Conservation (phyloP, 2,113 vertebrate species). For the Gnathonemus echidnorhynchus region DNA sequence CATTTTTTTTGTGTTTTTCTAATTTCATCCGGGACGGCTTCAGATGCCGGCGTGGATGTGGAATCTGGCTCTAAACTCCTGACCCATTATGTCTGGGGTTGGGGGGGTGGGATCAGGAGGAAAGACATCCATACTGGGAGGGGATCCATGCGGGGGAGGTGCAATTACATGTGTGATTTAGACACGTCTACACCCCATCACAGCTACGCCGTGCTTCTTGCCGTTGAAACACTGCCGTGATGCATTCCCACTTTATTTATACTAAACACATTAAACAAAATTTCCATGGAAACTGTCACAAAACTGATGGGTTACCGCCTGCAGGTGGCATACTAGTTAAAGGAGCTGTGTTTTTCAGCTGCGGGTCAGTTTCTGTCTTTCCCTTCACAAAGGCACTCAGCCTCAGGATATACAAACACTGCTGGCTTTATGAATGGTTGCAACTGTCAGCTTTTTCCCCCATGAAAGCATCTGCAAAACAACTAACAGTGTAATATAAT, state of each 20-base stretch:
- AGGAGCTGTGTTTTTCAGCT: not conserved
- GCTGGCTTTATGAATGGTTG: conserved; percentile 2
- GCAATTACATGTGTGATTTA: not conserved
- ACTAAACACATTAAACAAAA: not conserved
- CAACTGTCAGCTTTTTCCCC: not conserved
- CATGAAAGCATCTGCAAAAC: conserved; percentile 2
- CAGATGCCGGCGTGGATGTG: not conserved
- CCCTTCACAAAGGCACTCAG: not conserved
- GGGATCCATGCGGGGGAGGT: not conserved
- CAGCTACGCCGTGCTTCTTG: not conserved
- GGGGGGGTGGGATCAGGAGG: not conserved
- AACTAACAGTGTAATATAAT: not conserved
- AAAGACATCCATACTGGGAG: not conserved
- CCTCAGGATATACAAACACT: not conserved
- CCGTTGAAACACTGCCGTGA: not conserved
- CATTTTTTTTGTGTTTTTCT: not conserved
- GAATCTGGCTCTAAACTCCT: not conserved
- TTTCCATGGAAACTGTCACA: not conserved
- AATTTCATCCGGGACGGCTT: not conserved
- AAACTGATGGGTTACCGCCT: not conserved
- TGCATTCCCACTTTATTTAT: not conserved
- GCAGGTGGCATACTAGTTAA: not conserved
- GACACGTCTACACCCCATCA: not conserved
- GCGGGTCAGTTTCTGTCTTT: not conserved
- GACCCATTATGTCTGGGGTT: not conserved